Evolutionary conservation across 2,113 vertebrate species (phyloP).

Genomic region (Falcunculus frontatus): DNA sequence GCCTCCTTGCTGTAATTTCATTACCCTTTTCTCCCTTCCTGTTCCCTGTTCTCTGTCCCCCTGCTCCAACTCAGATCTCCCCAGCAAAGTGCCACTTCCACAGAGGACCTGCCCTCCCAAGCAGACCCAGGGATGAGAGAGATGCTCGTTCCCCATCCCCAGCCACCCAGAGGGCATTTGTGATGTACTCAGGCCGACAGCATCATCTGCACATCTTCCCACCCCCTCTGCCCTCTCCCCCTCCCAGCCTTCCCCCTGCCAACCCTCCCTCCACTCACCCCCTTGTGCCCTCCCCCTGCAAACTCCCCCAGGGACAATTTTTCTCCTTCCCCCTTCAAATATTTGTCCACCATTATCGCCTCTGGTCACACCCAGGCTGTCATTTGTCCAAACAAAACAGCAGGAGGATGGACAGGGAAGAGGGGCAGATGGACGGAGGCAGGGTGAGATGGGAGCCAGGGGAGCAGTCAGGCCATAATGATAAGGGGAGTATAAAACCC

Average conservation of each 20-base stretch:
- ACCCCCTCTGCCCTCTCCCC: not conserved
- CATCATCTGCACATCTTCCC: not conserved
- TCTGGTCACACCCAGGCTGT: conserved; percentile 19
- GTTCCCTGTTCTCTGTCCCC: not conserved
- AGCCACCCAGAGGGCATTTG: not conserved
- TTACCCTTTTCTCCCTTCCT: accelerated
- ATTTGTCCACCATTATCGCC: conserved; percentile 11
- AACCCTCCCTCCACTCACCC: not conserved
- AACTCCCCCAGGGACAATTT: not conserved
- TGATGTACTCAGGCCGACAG: not conserved
- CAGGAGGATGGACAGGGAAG: not conserved
- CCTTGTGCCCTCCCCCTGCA: not conserved
- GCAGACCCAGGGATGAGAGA: not conserved
- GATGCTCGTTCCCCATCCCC: not conserved
- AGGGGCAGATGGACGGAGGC: not conserved
- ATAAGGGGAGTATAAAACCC: conserved; percentile 43
- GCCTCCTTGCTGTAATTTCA: not conserved
- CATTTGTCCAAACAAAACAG: conserved; percentile 32
- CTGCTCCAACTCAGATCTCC: not conserved
- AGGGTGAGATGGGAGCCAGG: not conserved
- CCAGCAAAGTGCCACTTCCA: too few species aligned
- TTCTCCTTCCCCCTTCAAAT: conserved; percentile 32
- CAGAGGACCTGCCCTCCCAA: not conserved
- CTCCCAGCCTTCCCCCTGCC: not conserved
- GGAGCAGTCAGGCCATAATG: conserved; percentile 4